phyloP scores from a whole-genome alignment of 2,113 vertebrate genomes.

The Ancistrus triradiatus region DNA sequence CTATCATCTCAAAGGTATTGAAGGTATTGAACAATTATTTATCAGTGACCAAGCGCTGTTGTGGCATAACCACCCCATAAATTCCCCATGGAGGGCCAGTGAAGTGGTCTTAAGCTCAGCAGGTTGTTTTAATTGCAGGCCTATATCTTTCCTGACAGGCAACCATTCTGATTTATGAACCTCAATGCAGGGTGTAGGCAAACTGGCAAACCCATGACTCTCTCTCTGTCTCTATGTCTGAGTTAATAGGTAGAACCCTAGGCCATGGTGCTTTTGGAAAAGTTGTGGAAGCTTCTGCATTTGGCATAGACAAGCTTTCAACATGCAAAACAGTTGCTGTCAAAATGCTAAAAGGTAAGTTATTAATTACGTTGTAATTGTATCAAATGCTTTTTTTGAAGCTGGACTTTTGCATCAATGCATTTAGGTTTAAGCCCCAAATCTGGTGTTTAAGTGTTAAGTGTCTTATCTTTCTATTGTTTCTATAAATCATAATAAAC shows the following conservation, averaged over 20 bases:
- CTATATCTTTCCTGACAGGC: slow-evolving; percentile 51
- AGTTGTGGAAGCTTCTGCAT: slow-evolving; percentile 90
- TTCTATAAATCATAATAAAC: background rate
- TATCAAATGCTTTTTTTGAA: no score
- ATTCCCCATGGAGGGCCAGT: slow-evolving; percentile 44
- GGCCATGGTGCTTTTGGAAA: slow-evolving; percentile 93
- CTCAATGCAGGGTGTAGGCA: slow-evolving; percentile 36
- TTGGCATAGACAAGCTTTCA: slow-evolving; percentile 92
- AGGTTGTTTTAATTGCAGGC: slow-evolving; percentile 61
- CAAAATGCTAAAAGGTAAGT: slow-evolving; percentile 93
- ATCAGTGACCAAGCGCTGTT: slow-evolving; percentile 51
- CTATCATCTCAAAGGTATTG: no score
- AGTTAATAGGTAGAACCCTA: slow-evolving; percentile 84
- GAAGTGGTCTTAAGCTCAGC: slow-evolving; percentile 43
- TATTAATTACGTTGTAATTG: no score
- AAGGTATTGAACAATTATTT: slow-evolving; percentile 48
- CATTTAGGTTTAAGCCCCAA: background rate
- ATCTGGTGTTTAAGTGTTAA: background rate
- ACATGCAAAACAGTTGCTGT: slow-evolving; percentile 95
- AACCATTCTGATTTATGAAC: slow-evolving; percentile 46
- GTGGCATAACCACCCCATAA: slow-evolving; percentile 50
- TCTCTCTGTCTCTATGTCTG: slow-evolving; percentile 42
- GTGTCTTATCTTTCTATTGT: background rate
- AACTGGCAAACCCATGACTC: slow-evolving; percentile 35
- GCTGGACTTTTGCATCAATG: background rate